A percentile compares a stretch with the other conserved stretches of the same genome.
phyloP scores from a whole-genome alignment of 2,888 invertebrate species.

The Meghimatium bilineatum region DNA sequence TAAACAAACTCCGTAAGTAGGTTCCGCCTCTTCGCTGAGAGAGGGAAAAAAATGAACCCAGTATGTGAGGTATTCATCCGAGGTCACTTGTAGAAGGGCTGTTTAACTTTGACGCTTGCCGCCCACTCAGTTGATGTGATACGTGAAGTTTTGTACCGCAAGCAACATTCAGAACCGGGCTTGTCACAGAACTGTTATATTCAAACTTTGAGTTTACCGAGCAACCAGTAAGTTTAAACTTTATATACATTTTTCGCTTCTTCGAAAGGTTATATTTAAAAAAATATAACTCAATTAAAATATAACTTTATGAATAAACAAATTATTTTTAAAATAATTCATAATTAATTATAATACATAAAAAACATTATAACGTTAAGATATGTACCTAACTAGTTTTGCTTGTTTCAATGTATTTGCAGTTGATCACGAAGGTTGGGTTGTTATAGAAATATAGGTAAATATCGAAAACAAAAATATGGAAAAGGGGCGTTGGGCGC shows the following conservation, averaged over 20 bases:
- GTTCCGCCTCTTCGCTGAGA: not conserved
- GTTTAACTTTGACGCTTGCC: not conserved
- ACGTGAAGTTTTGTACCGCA: not conserved
- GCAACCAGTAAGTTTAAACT: not conserved
- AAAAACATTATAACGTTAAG: too few species aligned
- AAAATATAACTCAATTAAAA: too few species aligned
- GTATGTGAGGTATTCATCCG: not conserved
- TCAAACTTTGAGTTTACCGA: not conserved
- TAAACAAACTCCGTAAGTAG: too few species aligned
- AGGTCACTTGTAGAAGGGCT: not conserved
- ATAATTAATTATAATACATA: too few species aligned
- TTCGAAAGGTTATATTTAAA: not conserved
- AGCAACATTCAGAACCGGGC: not conserved
- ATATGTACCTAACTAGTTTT: too few species aligned
- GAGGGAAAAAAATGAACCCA: not conserved
- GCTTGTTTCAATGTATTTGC: too few species aligned
- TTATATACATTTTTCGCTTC: not conserved
- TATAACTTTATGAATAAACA: too few species aligned
- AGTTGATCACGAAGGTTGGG: too few species aligned
- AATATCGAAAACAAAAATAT: too few species aligned
- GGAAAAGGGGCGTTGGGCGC: too few species aligned
- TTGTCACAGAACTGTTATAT: not conserved
- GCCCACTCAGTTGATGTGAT: not conserved
- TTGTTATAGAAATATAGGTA: too few species aligned
- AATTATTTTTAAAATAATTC: too few species aligned